phyloP scores from a whole-genome alignment of 2,113 vertebrate species.

The Trichomycterus rosablanca region DNA sequence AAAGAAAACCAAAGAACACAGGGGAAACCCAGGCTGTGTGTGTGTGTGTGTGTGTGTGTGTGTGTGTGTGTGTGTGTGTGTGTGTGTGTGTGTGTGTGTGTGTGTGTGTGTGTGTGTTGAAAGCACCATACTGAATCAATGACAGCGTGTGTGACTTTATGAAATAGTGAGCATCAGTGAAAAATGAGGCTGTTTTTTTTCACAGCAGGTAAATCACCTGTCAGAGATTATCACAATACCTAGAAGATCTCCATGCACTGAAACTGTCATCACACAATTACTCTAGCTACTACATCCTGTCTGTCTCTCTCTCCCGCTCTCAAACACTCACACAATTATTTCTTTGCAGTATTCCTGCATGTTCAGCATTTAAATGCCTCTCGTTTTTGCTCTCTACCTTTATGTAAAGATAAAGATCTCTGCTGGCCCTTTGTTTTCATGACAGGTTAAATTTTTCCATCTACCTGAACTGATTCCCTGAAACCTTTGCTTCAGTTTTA shows the following conservation, averaged over 20 bases:
- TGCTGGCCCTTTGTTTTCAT: constrained; percentile 62
- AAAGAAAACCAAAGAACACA: no score
- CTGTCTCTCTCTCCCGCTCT: constrained; percentile 10
- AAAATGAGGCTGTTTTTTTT: constrained; percentile 59
- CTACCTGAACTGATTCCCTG: constrained; percentile 60
- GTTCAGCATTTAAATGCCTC: constrained; percentile 61
- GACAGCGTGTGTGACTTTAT: constrained; percentile 70
- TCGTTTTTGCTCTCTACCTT: constrained; percentile 38
- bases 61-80: neutral
- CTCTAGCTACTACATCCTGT: constrained; percentile 63
- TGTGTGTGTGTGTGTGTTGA: neutral
- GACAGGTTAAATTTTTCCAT: constrained; percentile 64
- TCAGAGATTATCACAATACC: constrained; percentile 68
- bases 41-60: constrained; percentile 3
- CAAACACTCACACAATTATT: constrained; percentile 7
- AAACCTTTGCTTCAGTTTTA: constrained; percentile 14
- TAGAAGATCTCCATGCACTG: constrained; percentile 61
- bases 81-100: neutral
- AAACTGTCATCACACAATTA: constrained; percentile 78
- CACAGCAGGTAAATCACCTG: constrained; percentile 62
- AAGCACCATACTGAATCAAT: constrained; percentile 26
- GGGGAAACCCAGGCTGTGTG: neutral
- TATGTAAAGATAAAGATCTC: constrained; percentile 67
- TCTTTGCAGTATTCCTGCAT: constrained; percentile 59
- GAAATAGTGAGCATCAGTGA: constrained; percentile 61